Evolutionary conservation across 1,140 invertebrate genomes (phyloP).

Genomic region (Drosophila saltans): DNA sequence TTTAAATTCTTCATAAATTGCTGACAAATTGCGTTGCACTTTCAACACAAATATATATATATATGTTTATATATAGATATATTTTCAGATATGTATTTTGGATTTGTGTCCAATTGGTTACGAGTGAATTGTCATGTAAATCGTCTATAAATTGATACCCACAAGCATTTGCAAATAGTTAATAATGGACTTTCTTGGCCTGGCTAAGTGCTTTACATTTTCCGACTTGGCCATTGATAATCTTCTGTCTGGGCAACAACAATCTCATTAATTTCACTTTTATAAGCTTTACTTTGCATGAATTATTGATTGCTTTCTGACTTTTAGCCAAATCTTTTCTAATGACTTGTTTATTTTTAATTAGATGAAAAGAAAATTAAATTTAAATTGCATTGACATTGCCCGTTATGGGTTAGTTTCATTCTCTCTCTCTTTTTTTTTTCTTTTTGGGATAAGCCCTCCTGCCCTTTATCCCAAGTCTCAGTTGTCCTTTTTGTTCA

Average conservation of each 20-base stretch:
- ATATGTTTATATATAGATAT: too few species aligned
- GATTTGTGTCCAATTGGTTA: constrained; percentile 16
- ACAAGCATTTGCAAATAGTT: neutral
- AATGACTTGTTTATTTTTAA: constrained; percentile 68
- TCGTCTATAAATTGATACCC: neutral
- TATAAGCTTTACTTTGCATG: neutral
- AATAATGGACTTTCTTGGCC: neutral
- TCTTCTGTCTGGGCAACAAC: too few species aligned
- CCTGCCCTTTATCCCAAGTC: constrained; percentile 1
- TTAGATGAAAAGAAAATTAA: constrained; percentile 53
- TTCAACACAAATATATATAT: constrained; percentile 9
- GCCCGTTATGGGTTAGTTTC: constrained; percentile 13
- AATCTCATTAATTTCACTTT: neutral
- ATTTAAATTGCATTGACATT: constrained; percentile 65
- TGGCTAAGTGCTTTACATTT: neutral
- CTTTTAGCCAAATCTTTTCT: constrained; percentile 46
- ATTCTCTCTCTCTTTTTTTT: neutral
- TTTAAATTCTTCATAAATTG: constrained; percentile 31
- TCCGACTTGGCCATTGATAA: too few species aligned
- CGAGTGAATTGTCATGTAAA: constrained; percentile 13
- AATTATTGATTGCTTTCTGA: constrained; percentile 6
- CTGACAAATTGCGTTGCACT: constrained; percentile 66
- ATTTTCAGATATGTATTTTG: neutral
- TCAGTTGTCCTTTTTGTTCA: constrained; percentile 59
- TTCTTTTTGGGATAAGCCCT: constrained; percentile 1